Evolutionary conservation across 2,113 vertebrate species (phyloP).

Genomic region (Corythoichthys intestinalis): DNA sequence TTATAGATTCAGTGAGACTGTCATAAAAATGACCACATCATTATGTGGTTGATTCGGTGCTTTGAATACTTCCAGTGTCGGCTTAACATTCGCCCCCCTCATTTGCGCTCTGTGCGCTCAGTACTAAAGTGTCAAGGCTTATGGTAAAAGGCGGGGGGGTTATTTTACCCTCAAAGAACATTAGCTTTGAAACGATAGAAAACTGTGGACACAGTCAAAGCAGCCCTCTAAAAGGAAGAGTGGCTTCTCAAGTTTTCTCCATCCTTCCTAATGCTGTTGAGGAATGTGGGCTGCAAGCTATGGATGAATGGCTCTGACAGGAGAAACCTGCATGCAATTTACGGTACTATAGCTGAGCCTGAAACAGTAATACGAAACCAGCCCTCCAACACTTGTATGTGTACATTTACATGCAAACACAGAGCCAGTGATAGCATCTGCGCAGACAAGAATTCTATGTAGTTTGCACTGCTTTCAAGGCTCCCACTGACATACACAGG

Average conservation of each 20-base stretch:
- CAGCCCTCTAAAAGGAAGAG: slow-evolving; percentile 27
- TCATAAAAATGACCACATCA: slow-evolving; percentile 1
- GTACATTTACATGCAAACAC: slow-evolving; percentile 52
- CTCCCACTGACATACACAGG: slow-evolving; percentile 2
- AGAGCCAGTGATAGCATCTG: slow-evolving; percentile 5
- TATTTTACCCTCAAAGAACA: slow-evolving; percentile 31
- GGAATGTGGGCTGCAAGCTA: slow-evolving; percentile 54
- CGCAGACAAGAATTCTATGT: slow-evolving; percentile 31
- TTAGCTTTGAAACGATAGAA: slow-evolving; percentile 31
- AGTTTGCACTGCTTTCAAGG: slow-evolving; percentile 20
- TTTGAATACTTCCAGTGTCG: slow-evolving; percentile 7
- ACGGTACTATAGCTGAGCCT: slow-evolving; percentile 41
- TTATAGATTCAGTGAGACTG: not conserved
- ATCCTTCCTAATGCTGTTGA: slow-evolving; percentile 52
- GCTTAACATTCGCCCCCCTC: not conserved
- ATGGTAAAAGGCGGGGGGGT: not conserved
- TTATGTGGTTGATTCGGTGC: not conserved
- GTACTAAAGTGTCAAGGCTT: slow-evolving; percentile 2
- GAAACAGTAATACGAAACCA: slow-evolving; percentile 60
- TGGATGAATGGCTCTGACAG: slow-evolving; percentile 52
- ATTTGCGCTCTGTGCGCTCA: not conserved
- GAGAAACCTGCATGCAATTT: slow-evolving; percentile 65
- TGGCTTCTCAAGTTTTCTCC: slow-evolving; percentile 54
- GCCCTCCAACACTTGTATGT: slow-evolving; percentile 51
- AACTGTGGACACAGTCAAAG: slow-evolving; percentile 24